Evolutionary conservation across 2,797 vertebrate genomes (phyloP).

Genomic region (Catostomus latipinnis): DNA sequence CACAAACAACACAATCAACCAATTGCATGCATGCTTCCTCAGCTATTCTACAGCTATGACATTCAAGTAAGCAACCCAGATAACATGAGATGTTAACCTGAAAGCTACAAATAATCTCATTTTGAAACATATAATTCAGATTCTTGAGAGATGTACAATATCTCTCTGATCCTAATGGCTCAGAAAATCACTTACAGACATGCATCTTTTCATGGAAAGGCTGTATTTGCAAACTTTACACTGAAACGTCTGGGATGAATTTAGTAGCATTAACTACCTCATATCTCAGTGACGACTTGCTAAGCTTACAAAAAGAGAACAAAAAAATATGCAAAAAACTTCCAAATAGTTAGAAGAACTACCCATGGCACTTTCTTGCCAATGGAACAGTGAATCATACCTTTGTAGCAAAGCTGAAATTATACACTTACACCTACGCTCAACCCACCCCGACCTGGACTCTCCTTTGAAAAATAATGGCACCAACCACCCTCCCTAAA

Average conservation of each 20-base stretch:
- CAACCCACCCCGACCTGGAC: conserved; percentile 23
- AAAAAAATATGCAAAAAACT: conserved; percentile 7
- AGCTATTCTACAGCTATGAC: conserved; percentile 19
- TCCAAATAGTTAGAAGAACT: background rate
- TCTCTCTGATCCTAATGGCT: background rate
- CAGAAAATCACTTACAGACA: background rate
- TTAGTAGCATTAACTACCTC: conserved; percentile 4
- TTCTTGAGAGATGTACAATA: background rate
- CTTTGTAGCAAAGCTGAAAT: conserved; percentile 21
- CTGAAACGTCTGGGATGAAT: background rate
- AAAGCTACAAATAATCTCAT: background rate
- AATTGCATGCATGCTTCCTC: conserved; percentile 32
- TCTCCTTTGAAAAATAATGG: conserved; percentile 52
- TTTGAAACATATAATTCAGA: background rate
- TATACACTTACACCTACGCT: conserved; percentile 40
- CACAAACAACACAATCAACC: conserved; percentile 2
- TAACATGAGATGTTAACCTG: background rate
- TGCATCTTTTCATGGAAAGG: background rate
- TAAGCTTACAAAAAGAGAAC: background rate
- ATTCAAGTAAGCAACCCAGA: conserved; percentile 7
- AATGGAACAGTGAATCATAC: conserved; percentile 36
- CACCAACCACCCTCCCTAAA: conserved; percentile 42
- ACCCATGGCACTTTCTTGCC: conserved; percentile 11
- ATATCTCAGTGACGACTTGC: background rate
- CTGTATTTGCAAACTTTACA: background rate